Base-by-base conservation (phyloP, 2,797 vertebrate species). In the Peromyscus melanophrys region DNA sequence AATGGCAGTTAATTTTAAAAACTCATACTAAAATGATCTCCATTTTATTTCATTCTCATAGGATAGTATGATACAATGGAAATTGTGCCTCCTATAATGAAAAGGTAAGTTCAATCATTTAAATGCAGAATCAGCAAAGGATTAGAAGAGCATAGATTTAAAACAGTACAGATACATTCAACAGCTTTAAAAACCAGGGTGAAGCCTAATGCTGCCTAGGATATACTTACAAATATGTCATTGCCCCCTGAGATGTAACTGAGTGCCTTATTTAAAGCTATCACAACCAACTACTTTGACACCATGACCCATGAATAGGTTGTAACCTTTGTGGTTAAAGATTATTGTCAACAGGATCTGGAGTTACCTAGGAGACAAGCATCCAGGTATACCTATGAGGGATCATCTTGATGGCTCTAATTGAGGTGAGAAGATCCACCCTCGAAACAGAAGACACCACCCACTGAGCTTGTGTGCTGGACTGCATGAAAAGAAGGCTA, bases 11-110 rank as follows among this genome's bases (percentile, higher is more conserved):
- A 69, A 95, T 23, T 82, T 65, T 63, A 46, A 90, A 76, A 93
- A 84, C 92, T 59, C 14, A 57, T 73, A 87, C 61, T 87, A 95
- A 95, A 93, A 82, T 83, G 63, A 63, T 69, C 59, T 92, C n/a
- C 63, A 88, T 81, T 90, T 94, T 81, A 95, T 90, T 52, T 88
- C 46, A 43, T 76, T 34, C 37, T 81, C 43, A 77, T 49, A 14
- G 27, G 93, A 76, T 19, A 81, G n/a, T 55, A 82, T 55, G 3
- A 23, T n/a, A 63, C 5, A 31, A 25, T 89, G 3, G 46, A 65
- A 88, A 94, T 31, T 75, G 5, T 69, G 27, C 29, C 82, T 76
- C 73, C 59, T 78, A 4, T 88, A 83, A 88, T 29, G 31, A 78
- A 84, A 87, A 40, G 65, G 27, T 67, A 76, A 14, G 52, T 46